Percentiles rank a stretch among this genome's conserved stretches.
These are phyloP conservation scores for Tenthredo mesomela DNA, from an alignment of 2,888 invertebrate genomes.

Conservation along the genomic window DNA sequence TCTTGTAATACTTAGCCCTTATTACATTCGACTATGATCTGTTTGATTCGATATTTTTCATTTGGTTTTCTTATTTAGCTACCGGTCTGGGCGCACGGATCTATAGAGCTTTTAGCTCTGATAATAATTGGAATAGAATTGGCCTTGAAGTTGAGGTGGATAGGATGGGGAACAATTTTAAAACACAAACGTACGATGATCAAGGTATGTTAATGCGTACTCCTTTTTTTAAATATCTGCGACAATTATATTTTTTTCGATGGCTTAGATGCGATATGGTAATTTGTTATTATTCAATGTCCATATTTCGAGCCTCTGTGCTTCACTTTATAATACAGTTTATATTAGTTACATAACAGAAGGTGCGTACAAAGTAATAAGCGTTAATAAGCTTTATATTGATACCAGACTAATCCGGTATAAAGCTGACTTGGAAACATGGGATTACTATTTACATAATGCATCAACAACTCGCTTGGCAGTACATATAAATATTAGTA, in stretches of 20 bases:
- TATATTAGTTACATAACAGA: constrained; percentile 13
- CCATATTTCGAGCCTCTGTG: neutral
- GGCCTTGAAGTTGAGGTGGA: constrained; percentile 91
- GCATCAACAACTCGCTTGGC: constrained; percentile 38
- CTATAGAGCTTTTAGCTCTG: constrained; percentile 88
- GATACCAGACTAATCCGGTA: constrained; percentile 60
- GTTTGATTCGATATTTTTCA: neutral
- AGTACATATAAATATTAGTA: constrained; percentile 17
- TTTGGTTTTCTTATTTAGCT: constrained; percentile 78
- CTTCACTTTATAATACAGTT: constrained; percentile 11
- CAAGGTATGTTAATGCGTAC: constrained; percentile 82
- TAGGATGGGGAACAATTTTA: constrained; percentile 90
- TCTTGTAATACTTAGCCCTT: neutral
- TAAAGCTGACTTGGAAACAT: constrained; percentile 35
- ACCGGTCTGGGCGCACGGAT: constrained; percentile 89
- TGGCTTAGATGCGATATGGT: neutral
- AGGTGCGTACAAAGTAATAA: constrained; percentile 37
- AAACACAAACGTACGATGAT: constrained; percentile 92
- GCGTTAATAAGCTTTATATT: constrained; percentile 57
- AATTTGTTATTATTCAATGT: constrained; percentile 23
- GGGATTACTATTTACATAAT: constrained; percentile 45
- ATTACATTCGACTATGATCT: neutral
- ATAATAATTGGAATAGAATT: constrained; percentile 89
- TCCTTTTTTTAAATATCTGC: constrained; percentile 10
- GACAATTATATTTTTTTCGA: neutral